A percentile compares a stretch with the other conserved stretches of the same genome.
Conservation (phyloP, 2,888 invertebrate species). For the Ochropleura plecta region DNA sequence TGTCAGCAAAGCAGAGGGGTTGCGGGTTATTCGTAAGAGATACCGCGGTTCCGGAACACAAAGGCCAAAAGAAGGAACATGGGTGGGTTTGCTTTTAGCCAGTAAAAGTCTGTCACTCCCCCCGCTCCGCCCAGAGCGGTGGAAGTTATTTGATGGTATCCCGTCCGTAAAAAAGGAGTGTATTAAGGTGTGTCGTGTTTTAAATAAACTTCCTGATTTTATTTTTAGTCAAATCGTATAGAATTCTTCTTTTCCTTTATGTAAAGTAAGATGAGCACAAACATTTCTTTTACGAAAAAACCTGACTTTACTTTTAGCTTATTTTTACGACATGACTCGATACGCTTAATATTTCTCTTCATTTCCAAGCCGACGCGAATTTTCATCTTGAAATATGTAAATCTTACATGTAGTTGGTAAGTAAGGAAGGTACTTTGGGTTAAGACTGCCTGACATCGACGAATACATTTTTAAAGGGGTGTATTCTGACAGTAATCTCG, state of each 20-base stretch:
- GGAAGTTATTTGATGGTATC: too few relatives aligned
- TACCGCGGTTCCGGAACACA: too few relatives aligned
- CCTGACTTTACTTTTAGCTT: not conserved
- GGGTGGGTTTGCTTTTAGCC: too few relatives aligned
- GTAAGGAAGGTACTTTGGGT: constrained; percentile 3
- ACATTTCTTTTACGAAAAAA: not conserved
- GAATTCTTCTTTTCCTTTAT: not conserved
- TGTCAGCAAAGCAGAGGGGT: too few relatives aligned
- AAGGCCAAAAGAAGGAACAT: too few relatives aligned
- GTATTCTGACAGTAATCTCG: constrained; percentile 53
- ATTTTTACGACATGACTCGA: not conserved
- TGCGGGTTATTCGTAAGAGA: too few relatives aligned
- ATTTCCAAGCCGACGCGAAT: not conserved
- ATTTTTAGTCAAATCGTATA: not conserved
- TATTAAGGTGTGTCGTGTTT: not conserved
- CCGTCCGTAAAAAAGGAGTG: too few relatives aligned
- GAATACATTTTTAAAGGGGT: constrained; percentile 52
- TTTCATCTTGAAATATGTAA: constrained; percentile 18
- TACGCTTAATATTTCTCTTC: constrained; percentile 11
- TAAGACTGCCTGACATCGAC: constrained; percentile 36
- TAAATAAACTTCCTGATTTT: not conserved
- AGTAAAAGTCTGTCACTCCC: too few relatives aligned
- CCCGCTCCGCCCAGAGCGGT: too few relatives aligned
- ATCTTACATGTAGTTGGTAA: constrained; percentile 12
- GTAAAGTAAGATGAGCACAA: not conserved